A percentile compares a stretch with the other conserved stretches of the same genome.
phyloP scores from a whole-genome alignment of 2,113 vertebrate species.

The Leptosomus discolor region DNA sequence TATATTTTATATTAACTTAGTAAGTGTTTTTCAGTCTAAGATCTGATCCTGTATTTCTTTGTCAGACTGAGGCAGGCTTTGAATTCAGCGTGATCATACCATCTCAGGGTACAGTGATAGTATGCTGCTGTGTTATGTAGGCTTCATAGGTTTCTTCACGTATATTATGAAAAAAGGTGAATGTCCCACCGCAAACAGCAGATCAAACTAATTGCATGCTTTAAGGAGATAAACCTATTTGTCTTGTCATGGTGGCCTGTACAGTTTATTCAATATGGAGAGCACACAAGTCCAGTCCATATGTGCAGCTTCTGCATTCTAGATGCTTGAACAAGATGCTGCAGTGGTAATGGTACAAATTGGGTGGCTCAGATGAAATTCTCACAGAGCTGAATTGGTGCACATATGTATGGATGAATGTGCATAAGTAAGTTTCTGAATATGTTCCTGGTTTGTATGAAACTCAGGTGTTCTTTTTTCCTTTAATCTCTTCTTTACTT shows the following conservation, averaged over 20 bases:
- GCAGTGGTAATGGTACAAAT: background rate
- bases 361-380: background rate
- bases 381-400: background rate
- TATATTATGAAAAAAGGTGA: background rate
- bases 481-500: background rate
- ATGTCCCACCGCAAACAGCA: background rate
- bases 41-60: background rate
- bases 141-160: background rate
- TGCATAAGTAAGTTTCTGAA: background rate
- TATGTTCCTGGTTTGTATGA: background rate
- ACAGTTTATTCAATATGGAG: background rate
- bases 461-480: background rate
- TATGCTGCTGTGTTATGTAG: background rate
- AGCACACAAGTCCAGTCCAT: background rate
- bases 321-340: background rate
- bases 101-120: background rate
- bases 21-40: background rate
- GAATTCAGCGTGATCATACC: background rate
- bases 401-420: rapidly evolving
- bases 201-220: background rate
- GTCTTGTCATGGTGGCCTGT: background rate
- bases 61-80: background rate
- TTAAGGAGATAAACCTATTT: background rate
- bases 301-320: background rate
- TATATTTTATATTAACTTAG: background rate